These are phyloP conservation scores for Notothenia rossii DNA, from an alignment of 2,113 vertebrate species.

Conservation along the genomic window DNA sequence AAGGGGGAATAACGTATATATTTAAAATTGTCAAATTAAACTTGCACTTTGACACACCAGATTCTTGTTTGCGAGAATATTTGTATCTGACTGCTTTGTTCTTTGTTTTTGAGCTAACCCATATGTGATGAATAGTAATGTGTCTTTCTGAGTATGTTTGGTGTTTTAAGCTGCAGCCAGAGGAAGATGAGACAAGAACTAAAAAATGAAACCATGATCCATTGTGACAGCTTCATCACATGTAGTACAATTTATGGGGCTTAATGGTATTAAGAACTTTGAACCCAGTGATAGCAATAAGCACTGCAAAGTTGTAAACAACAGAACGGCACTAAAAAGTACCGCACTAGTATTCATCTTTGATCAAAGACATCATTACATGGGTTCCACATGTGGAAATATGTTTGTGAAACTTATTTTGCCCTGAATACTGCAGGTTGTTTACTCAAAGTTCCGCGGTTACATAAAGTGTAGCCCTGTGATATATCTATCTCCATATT, in stretches of 20 bases:
- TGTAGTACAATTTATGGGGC: constrained; percentile 35
- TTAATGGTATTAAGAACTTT: constrained; percentile 62
- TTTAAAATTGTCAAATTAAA: constrained; percentile 25
- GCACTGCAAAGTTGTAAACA: constrained; percentile 34
- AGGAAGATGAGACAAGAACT: constrained; percentile 44
- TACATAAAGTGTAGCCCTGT: constrained; percentile 2
- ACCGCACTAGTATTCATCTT: constrained; percentile 28
- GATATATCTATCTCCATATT: constrained; percentile 18
- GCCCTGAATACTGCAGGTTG: constrained; percentile 26
- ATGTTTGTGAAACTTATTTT: constrained; percentile 28
- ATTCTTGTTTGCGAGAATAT: constrained; percentile 20
- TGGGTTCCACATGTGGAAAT: constrained; percentile 14
- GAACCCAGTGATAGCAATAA: constrained; percentile 40
- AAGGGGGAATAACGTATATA: constrained; percentile 4
- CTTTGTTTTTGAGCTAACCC: constrained; percentile 28
- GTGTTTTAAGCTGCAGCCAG: constrained; percentile 17
- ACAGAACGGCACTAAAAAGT: constrained; percentile 4
- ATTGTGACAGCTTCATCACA: constrained; percentile 50
- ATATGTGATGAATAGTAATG: constrained; percentile 23
- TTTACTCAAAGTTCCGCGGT: constrained; percentile 8
- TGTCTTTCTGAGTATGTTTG: constrained; percentile 19
- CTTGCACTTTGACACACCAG: neutral
- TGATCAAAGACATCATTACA: constrained; percentile 46
- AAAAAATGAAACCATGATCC: constrained; percentile 37
- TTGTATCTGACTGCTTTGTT: constrained; percentile 27